Evolutionary conservation across 2,888 invertebrate genomes (phyloP), one percentile per base, ranked within the genome.

Genomic region (Tetanocera ferruginea): DNA sequence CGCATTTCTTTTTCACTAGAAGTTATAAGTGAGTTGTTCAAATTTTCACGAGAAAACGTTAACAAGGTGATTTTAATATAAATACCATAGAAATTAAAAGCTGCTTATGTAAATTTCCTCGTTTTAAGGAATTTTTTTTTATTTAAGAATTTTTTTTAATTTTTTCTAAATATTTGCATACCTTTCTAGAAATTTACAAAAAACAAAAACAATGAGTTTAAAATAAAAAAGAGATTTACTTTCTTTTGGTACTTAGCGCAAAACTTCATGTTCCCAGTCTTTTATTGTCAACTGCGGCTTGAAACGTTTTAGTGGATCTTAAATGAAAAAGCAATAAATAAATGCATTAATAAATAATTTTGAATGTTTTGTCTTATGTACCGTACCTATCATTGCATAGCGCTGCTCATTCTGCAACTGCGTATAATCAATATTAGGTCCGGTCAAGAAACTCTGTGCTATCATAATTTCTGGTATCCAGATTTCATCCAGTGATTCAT

Each of bases 231-330:
- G 1, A 2, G 43, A 11, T 43, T 43, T 11, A 11, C 4, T 43
- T 43, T 43, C 11, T 43, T 11, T 14, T 43, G 43, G 2, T 43
- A 6, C 43, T 77, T 76, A 78, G 74, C 70, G 70, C 76, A 90
- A 80, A 90, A 90, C 83, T 80, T 92, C 91, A 77, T 93, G 88
- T 84, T 92, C 91, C 93, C 93, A 93, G 81, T 90, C 90, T n/a
- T 91, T 85, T 28, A 91, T 89, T 84, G 89, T 90, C 75, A 92
- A 87, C 51, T 92, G 90, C 31, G 94, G 94, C 76, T 94, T 92
- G 86, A 92, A 91, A 83, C 92, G 90, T 81, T 93, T 88, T 80
- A 92, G 90, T 14, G 93, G 91, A 84, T 92, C 94, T 94, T 14
- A 55, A 76, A 55, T 34, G 5, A 52, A 66, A 71, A 34, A 67